A percentile compares a stretch with the other conserved stretches of the same genome.
Evolutionary conservation across 2,888 invertebrate genomes (phyloP).

Genomic region (Hirudinaria manillensis): DNA sequence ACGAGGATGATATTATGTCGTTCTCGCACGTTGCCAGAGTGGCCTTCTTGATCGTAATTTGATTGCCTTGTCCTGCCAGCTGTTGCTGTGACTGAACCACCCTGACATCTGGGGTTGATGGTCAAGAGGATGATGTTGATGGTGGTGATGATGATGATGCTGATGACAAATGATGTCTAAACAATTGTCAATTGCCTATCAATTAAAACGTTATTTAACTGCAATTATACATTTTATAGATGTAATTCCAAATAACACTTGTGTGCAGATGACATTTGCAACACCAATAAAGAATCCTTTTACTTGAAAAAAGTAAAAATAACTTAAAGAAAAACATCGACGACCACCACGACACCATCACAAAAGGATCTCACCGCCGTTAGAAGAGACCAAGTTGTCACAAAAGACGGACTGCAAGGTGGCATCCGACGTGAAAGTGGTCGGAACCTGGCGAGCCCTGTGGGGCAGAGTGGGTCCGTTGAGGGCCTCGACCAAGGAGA

Average conservation of each 20-base stretch:
- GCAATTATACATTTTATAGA: not conserved
- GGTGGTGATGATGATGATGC: not conserved
- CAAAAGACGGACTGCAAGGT: not conserved
- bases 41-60: not conserved
- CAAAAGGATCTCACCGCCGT: not conserved
- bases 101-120: not conserved
- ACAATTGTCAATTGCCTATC: not conserved
- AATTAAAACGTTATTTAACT: not conserved
- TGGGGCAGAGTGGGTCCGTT: slow-evolving; percentile 63
- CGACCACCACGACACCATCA: too few relatives aligned
- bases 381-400: not conserved
- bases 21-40: slow-evolving; percentile 4
- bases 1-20: not conserved
- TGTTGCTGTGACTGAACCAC: not conserved
- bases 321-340: too few relatives aligned
- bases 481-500: slow-evolving; percentile 86
- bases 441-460: slow-evolving; percentile 22
- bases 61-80: not conserved
- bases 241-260: not conserved
- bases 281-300: too few relatives aligned
- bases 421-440: slow-evolving; percentile 4
- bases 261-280: too few relatives aligned
- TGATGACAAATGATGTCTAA: too few relatives aligned
- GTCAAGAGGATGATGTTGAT: not conserved
- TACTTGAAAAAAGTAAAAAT: too few relatives aligned